Evolutionary conservation across 2,797 vertebrate genomes (phyloP).

Genomic region (Chrosomus eos): DNA sequence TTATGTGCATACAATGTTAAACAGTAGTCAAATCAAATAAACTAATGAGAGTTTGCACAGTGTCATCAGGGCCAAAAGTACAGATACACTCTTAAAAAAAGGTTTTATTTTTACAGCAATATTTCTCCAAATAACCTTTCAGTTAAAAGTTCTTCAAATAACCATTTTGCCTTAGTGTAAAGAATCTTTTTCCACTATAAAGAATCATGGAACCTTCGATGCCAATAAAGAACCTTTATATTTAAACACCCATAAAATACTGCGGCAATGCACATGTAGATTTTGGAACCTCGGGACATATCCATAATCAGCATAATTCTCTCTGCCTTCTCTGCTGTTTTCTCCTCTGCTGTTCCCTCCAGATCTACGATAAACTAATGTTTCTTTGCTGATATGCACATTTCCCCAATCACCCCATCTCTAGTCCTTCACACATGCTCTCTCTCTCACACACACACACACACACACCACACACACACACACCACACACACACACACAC

Average conservation of each 20-base stretch:
- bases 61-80: neutral
- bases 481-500: neutral
- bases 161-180: neutral
- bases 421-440: conserved; percentile 10
- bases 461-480: neutral
- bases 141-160: neutral
- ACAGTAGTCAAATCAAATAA: neutral
- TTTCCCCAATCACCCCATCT: conserved; percentile 26
- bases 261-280: neutral
- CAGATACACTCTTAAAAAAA: neutral
- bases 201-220: neutral
- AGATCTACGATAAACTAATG: conserved; percentile 22
- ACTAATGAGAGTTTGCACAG: neutral
- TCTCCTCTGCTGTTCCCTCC: conserved; percentile 12
- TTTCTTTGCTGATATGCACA: conserved; percentile 37
- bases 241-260: neutral
- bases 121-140: neutral
- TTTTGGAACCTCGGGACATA: conserved; percentile 5
- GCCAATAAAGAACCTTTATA: neutral
- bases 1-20: neutral
- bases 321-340: neutral
- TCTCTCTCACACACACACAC: neutral
- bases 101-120: neutral
- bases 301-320: conserved; percentile 26
- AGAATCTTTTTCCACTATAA: neutral